Evolutionary conservation across 2,113 vertebrate genomes (phyloP).

Genomic region (Paracyprichromis sp.): DNA sequence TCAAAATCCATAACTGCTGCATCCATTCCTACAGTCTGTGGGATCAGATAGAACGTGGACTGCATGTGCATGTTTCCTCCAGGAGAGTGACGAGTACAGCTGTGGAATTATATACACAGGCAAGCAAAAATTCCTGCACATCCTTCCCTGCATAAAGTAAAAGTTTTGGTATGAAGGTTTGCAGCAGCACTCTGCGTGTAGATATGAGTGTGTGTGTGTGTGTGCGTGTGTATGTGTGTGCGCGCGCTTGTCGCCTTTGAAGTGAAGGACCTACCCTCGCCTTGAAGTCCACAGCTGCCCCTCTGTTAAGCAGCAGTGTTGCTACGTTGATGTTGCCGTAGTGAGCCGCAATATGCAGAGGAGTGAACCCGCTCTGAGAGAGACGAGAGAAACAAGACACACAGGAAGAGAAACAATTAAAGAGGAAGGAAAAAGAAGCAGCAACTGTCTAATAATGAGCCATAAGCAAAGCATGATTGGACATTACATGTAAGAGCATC

Average conservation of each 20-base stretch:
- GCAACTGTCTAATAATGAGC: background rate
- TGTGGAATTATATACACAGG: background rate
- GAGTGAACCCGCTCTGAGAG: constrained; percentile 90
- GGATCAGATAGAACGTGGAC: background rate
- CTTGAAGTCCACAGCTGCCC: constrained; percentile 92
- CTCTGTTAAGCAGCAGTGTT: constrained; percentile 90
- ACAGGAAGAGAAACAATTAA: background rate
- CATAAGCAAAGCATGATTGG: constrained; percentile 27
- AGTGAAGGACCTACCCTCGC: constrained; percentile 76
- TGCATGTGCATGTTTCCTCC: background rate
- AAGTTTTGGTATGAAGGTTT: background rate
- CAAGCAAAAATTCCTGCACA: background rate
- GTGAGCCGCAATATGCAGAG: constrained; percentile 92
- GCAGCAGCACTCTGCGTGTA: background rate
- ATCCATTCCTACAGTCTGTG: background rate
- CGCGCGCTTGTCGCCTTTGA: background rate
- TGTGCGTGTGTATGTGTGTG: background rate
- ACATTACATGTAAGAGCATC: background rate
- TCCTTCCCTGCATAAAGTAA: background rate
- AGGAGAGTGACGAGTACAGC: constrained; percentile 43
- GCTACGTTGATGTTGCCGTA: constrained; percentile 97
- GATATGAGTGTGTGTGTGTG: background rate
- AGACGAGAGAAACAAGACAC: constrained; percentile 34
- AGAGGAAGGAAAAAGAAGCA: constrained; percentile 42
- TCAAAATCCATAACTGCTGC: background rate